Evolutionary conservation across 2,113 vertebrate species (phyloP).

Genomic region (Clinocottus analis): DNA sequence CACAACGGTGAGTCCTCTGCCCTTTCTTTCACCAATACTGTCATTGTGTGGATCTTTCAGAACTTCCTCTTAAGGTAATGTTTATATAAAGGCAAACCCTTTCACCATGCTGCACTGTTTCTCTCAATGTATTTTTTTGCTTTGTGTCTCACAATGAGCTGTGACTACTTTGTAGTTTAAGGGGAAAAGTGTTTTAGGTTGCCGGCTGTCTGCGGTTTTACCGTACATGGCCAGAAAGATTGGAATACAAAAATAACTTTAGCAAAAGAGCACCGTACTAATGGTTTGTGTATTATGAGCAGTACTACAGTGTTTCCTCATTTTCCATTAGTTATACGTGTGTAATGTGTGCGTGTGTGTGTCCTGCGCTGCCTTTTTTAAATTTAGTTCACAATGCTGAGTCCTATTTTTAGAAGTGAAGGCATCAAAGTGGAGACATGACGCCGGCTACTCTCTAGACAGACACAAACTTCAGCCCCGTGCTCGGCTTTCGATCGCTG

Average conservation of each 20-base stretch:
- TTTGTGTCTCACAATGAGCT: constrained; percentile 7
- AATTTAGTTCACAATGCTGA: constrained; percentile 66
- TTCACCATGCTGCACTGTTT: constrained; percentile 43
- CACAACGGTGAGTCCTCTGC: constrained; percentile 73
- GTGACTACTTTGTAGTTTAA: constrained; percentile 32
- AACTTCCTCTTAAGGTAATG: constrained; percentile 3
- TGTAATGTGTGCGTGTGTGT: background rate
- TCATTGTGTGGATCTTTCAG: background rate
- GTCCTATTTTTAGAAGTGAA: constrained; percentile 82
- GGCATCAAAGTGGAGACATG: constrained; percentile 73
- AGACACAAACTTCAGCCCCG: constrained; percentile 52
- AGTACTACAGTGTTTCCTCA: background rate
- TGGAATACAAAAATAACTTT: constrained; percentile 48
- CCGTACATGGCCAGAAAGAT: constrained; percentile 63
- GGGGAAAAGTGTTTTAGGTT: constrained; percentile 31
- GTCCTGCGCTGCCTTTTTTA: constrained; percentile 57
- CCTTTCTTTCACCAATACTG: background rate
- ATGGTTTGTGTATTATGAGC: constrained; percentile 18
- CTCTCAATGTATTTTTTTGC: background rate
- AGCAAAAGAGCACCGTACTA: background rate
- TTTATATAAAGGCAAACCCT: constrained; percentile 27
- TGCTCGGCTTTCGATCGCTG: constrained; percentile 34
- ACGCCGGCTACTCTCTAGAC: constrained; percentile 55
- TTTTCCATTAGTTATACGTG: constrained; percentile 17
- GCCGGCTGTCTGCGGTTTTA: constrained; percentile 42